Conservation (phyloP, 2,888 invertebrate genomes). For the Drosophila gaucha region DNA sequence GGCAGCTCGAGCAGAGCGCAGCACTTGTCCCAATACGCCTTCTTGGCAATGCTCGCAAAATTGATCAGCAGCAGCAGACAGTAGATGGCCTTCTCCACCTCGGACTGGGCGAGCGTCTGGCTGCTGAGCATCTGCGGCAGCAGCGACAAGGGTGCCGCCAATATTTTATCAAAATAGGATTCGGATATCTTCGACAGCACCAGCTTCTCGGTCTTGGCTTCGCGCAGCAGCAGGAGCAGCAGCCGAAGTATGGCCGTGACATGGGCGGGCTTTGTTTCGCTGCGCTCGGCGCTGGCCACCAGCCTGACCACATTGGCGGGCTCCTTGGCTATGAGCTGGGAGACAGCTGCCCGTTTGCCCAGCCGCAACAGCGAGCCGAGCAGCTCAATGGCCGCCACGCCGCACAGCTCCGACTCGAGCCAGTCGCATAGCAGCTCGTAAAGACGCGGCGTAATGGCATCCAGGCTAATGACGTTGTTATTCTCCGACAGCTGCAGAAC, state of each 20-base stretch:
- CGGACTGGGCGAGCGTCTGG: conserved; percentile 60
- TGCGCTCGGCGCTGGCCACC: conserved; percentile 74
- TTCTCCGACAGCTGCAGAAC: conserved; percentile 73
- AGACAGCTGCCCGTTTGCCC: conserved; percentile 59
- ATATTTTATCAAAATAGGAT: conserved; percentile 83
- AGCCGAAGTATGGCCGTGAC: conserved; percentile 78
- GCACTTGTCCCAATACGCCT: conserved; percentile 83
- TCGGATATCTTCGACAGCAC: conserved; percentile 82
- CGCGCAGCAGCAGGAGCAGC: conserved; percentile 74
- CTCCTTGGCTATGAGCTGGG: conserved; percentile 73
- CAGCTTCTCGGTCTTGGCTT: conserved; percentile 81
- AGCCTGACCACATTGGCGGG: conserved; percentile 74
- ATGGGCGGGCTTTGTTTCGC: conserved; percentile 70
- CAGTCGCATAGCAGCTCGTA: conserved; percentile 78
- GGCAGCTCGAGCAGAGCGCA: conserved; percentile 74
- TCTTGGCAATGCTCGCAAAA: conserved; percentile 82
- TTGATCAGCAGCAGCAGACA: conserved; percentile 81
- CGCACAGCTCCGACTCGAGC: conserved; percentile 78
- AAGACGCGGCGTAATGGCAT: conserved; percentile 78
- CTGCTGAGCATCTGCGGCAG: conserved; percentile 65
- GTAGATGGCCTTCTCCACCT: conserved; percentile 80
- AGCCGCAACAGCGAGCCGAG: conserved; percentile 70
- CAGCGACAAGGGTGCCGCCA: conserved; percentile 71
- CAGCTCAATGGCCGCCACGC: conserved; percentile 78
- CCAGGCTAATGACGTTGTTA: conserved; percentile 75